A percentile compares a stretch with the other conserved stretches of the same genome.
Conservation (phyloP, 2,888 invertebrate genomes). For the Meliscaeva auricollis region DNA sequence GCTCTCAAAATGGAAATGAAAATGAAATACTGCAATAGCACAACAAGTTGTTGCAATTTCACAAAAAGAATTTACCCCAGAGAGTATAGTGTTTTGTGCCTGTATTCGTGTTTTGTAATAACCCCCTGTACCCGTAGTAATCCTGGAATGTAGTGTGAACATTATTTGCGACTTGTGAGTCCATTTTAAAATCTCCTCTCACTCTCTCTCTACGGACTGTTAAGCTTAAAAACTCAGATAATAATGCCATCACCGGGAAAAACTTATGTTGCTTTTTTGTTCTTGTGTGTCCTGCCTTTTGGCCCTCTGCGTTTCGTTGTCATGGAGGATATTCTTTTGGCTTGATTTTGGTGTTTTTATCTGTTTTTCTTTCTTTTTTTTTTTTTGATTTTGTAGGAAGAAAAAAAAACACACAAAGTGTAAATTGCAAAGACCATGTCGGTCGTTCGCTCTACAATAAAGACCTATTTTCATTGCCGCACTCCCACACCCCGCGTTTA, state of each 20-base stretch:
- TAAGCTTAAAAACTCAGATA: constrained; percentile 15
- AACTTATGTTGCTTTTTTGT: not conserved
- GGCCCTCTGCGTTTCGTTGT: not conserved
- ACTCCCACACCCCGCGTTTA: constrained; percentile 10
- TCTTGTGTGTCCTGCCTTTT: not conserved
- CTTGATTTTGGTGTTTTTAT: not conserved
- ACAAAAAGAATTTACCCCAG: not conserved
- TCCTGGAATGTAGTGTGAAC: constrained; percentile 49
- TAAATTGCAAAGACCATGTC: constrained; percentile 6
- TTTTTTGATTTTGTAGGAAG: not conserved
- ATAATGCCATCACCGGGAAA: not conserved
- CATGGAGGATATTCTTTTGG: constrained; percentile 5
- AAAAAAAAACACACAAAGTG: not conserved
- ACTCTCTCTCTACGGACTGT: constrained; percentile 16
- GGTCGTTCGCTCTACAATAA: not conserved
- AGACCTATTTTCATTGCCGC: not conserved
- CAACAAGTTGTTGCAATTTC: constrained; percentile 51
- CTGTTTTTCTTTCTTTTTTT: not conserved
- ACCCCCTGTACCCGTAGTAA: constrained; percentile 19
- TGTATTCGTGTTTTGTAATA: not conserved
- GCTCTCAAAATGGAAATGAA: constrained; percentile 7
- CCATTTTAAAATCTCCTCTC: constrained; percentile 4
- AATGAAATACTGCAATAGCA: not conserved
- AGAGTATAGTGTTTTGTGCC: not conserved
- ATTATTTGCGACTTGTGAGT: constrained; percentile 5